Evolutionary conservation across 2,888 invertebrate species (phyloP), one percentile per base, ranked within the genome.

Genomic region (Hirtodrosophila alboralis): DNA sequence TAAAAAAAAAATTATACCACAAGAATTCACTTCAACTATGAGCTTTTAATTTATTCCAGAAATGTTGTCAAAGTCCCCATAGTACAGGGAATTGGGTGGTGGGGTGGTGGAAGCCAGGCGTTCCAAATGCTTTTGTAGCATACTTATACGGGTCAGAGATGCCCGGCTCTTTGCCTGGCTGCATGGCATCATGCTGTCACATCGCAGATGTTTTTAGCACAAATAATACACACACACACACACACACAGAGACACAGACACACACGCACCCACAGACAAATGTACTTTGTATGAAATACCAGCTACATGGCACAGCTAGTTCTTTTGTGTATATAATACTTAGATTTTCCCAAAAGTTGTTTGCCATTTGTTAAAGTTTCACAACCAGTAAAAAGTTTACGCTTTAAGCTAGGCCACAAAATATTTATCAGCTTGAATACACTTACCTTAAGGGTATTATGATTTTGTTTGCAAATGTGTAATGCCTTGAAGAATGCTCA

Each of bases 131-230:
- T 81, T 47, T 63, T 68, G 66, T 75, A 78, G 75, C 78, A 72
- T 81, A 84, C 79, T 84, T 79, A 78, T 84, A 51, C 75, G 79
- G 83, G 84, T 78, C 79, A 75, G 52, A 56, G 68, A 49, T 45
- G 51, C 18, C 53, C 62, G 54, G 44, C 49, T 49, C 52, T 43
- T 49, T 47, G 66, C 59, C 47, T 49, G 49, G 37, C 71, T 75
- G 53, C 64, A 56, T 67, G 72, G 83, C 79, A 75, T 60, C 85
- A 63, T 68, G 79, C 79, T 81, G 79, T 84, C 83, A 78, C 72
- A 67, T 52, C 56, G 54, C 61, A 83, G 85, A 84, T 83, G 69
- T 84, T 79, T 81, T 78, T 62, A 78, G 83, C 65, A 68, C 85
- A 79, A 79, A 74, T 72, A 67, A 67, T 58, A 37, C 44, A 28